Percentiles rank a stretch among this genome's conserved stretches.
These are phyloP conservation scores for Meliscaeva auricollis DNA, from an alignment of 2,888 invertebrate genomes.

Conservation along the genomic window DNA sequence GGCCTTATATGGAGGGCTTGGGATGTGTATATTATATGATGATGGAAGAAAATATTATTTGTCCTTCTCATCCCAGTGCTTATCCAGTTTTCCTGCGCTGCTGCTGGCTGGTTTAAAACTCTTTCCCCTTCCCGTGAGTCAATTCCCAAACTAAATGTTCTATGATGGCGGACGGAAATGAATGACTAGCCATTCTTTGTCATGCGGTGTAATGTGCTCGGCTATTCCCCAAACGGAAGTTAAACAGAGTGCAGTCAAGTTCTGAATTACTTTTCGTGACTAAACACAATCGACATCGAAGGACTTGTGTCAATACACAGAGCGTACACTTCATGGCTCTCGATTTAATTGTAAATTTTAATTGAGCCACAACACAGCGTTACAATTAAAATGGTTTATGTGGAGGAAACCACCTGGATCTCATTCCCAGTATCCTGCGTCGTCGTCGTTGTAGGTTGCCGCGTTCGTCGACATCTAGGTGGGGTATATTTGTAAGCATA, in stretches of 20 bases:
- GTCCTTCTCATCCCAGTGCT: conserved; percentile 46
- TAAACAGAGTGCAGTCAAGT: conserved; percentile 57
- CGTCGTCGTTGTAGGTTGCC: background rate
- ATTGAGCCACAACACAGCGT: conserved; percentile 59
- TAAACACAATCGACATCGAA: conserved; percentile 60
- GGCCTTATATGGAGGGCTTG: too few relatives aligned
- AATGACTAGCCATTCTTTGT: conserved; percentile 73
- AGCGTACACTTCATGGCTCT: conserved; percentile 34
- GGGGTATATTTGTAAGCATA: background rate
- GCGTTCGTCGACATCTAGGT: background rate
- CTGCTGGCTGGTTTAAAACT: conserved; percentile 55
- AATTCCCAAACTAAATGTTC: conserved; percentile 25
- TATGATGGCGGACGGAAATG: conserved; percentile 72
- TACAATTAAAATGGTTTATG: conserved; percentile 51
- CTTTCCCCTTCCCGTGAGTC: background rate
- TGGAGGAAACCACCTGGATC: conserved; percentile 35
- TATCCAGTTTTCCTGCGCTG: conserved; percentile 26
- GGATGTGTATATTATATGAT: conserved; percentile 18
- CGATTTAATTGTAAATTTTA: conserved; percentile 71
- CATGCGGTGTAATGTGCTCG: conserved; percentile 60
- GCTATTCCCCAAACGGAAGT: conserved; percentile 62
- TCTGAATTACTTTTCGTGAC: conserved; percentile 60
- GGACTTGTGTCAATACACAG: conserved; percentile 46
- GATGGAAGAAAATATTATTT: conserved; percentile 57
- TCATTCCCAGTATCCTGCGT: conserved; percentile 13